Evolutionary conservation across 2,113 vertebrate genomes (phyloP), one percentile per base, ranked within the genome.

Genomic region (Eudyptes chrysolophus): DNA sequence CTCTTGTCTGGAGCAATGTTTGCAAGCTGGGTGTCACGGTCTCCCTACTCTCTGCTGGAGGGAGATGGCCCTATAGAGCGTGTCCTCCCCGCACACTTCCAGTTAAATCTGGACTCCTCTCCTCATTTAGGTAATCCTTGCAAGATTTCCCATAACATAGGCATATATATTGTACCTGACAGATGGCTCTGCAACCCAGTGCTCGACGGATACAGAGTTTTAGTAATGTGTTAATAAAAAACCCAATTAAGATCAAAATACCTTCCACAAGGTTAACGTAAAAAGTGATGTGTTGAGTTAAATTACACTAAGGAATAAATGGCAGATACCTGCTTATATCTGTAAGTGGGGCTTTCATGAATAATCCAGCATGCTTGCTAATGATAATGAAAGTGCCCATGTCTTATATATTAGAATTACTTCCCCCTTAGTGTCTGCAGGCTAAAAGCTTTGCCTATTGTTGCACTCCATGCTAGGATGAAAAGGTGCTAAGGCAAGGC

Each of bases 251-350:
- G 44, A 76, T 75, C 80, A 92, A 95, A 90, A 94, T 61, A 79
- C n/a, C 30, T 95, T 94, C 80, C 83, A 91, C 36, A 61, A 89
- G 74, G 29, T 90, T 92, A 90, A 76, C 74, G 74, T 78, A n/a
- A 95, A 77, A 96, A 97, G 72, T n/a, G 40, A 71, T 84, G n/a
- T 8, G 72, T 61, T 94, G 60, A 87, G 69, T 94, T 92, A 96
- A 96, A 92, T 93, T 93, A 80, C 71, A 20, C 49, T 55, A 80
- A 88, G 40, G 84, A 89, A 94, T 90, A 90, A 95, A 77, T 95
- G 87, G 87, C 62, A 97, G 92, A 95, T 89, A 77, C 42, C 54
- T 92, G 38, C 83, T 95, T 87, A 54, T 76, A 60, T 80, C 42
- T 48, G 5, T 68, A 92, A 96, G 82, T 51, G 84, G 22, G 44